These are phyloP conservation scores for Cheilosia urbana DNA, from an alignment of 2,888 invertebrate species.

Conservation along the genomic window DNA sequence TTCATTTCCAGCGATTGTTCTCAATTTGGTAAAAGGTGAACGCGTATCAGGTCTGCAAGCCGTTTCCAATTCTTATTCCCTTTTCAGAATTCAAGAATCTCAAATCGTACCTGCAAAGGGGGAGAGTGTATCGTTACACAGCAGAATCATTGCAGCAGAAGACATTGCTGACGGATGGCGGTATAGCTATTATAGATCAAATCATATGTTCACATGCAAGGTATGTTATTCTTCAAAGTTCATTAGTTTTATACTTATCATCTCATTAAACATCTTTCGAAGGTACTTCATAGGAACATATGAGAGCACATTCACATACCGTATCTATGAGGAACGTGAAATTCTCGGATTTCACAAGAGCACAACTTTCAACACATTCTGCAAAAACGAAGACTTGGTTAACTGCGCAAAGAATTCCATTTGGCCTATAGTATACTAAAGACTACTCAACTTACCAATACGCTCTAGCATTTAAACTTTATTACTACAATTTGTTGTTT, in stretches of 20 bases:
- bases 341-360: slow-evolving; percentile 93
- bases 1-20: slow-evolving; percentile 95
- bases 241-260: not conserved
- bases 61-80: not conserved
- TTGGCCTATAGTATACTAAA: slow-evolving; percentile 88
- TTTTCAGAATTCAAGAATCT: slow-evolving; percentile 80
- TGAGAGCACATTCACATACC: slow-evolving; percentile 97
- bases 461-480: not conserved
- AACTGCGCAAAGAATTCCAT: slow-evolving; percentile 90
- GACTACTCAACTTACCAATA: slow-evolving; percentile 19
- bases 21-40: slow-evolving; percentile 83
- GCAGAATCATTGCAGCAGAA: slow-evolving; percentile 80
- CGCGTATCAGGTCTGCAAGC: no score
- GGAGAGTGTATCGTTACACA: slow-evolving; percentile 79
- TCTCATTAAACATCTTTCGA: not conserved
- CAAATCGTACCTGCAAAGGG: slow-evolving; percentile 79
- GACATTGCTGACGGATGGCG: slow-evolving; percentile 88
- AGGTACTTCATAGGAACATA: slow-evolving; percentile 94
- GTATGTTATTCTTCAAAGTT: slow-evolving; percentile 6
- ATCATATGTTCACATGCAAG: slow-evolving; percentile 95
- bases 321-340: slow-evolving; percentile 98
- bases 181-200: slow-evolving; percentile 96
- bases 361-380: slow-evolving; percentile 92
- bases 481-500: not conserved
- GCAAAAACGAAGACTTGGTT: slow-evolving; percentile 85